Evolutionary conservation across 2,888 invertebrate genomes (phyloP).

Genomic region (Caenorhabditis becei): DNA sequence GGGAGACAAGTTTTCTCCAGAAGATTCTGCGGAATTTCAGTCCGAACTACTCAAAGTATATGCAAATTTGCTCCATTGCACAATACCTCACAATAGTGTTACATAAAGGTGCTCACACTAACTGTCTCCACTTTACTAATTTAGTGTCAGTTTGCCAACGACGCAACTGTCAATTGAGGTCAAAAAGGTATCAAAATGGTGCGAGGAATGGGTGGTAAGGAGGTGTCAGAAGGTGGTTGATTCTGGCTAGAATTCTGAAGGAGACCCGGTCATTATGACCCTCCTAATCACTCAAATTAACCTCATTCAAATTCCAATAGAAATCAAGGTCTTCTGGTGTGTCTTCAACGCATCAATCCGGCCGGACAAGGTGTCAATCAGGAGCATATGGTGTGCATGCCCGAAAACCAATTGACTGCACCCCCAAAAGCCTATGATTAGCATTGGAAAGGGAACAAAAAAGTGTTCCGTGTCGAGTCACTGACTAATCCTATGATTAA

Average conservation of each 20-base stretch:
- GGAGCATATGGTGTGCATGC: conserved; percentile 61
- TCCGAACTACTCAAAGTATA: too few relatives aligned
- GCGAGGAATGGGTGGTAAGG: conserved; percentile 1
- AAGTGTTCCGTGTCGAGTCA: conserved; percentile 3
- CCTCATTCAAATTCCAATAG: conserved; percentile 55
- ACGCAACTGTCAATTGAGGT: conserved; percentile 18
- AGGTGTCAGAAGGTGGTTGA: conserved; percentile 6
- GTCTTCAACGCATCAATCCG: conserved; percentile 44
- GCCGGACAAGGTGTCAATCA: conserved; percentile 55
- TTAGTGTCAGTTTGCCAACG: neutral
- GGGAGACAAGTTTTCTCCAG: too few relatives aligned
- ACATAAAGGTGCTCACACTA: too few relatives aligned
- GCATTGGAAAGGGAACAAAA: conserved; percentile 23
- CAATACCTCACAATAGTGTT: too few relatives aligned
- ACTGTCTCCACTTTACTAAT: neutral
- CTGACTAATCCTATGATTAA: conserved; percentile 59
- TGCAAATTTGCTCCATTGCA: too few relatives aligned
- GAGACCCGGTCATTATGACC: too few relatives aligned
- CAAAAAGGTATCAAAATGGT: conserved; percentile 18
- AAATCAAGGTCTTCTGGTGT: conserved; percentile 53
- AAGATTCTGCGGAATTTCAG: too few relatives aligned
- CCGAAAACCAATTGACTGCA: conserved; percentile 55
- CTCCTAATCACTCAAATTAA: conserved; percentile 54
- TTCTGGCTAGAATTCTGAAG: too few relatives aligned
- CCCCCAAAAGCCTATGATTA: conserved; percentile 49